Percentiles rank a stretch among this genome's conserved stretches.
Evolutionary conservation across 2,888 invertebrate genomes (phyloP).

Genomic region (Folsomia candida): DNA sequence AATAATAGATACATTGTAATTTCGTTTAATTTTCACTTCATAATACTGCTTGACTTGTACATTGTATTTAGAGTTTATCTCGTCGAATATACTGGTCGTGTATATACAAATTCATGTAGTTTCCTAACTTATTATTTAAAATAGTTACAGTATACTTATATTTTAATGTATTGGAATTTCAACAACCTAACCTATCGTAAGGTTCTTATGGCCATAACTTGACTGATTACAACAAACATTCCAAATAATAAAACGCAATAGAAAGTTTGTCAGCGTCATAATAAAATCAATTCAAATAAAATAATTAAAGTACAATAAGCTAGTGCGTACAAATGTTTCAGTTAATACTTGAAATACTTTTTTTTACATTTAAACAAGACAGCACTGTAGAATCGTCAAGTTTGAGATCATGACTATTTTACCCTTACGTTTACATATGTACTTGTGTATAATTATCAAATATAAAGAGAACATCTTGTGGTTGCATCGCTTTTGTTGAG

Average conservation of each 20-base stretch:
- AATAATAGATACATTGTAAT: too few relatives aligned
- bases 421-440: too few relatives aligned
- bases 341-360: neutral
- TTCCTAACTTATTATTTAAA: too few relatives aligned
- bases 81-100: too few relatives aligned
- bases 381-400: too few relatives aligned
- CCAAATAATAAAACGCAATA: neutral
- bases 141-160: neutral
- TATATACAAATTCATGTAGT: too few relatives aligned
- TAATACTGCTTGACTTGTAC: slow-evolving; percentile 8
- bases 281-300: neutral
- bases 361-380: neutral
- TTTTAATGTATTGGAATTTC: neutral
- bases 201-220: neutral
- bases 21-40: neutral
- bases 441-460: neutral
- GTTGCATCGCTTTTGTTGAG: neutral
- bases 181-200: too few relatives aligned
- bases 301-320: neutral
- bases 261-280: neutral
- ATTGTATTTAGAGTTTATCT: neutral
- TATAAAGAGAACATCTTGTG: neutral
- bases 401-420: neutral
- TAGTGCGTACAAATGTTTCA: neutral
- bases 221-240: neutral